A percentile compares a stretch with the other conserved stretches of the same genome.
phyloP scores from a whole-genome alignment of 2,113 vertebrate species.

The Pelusios castaneus region DNA sequence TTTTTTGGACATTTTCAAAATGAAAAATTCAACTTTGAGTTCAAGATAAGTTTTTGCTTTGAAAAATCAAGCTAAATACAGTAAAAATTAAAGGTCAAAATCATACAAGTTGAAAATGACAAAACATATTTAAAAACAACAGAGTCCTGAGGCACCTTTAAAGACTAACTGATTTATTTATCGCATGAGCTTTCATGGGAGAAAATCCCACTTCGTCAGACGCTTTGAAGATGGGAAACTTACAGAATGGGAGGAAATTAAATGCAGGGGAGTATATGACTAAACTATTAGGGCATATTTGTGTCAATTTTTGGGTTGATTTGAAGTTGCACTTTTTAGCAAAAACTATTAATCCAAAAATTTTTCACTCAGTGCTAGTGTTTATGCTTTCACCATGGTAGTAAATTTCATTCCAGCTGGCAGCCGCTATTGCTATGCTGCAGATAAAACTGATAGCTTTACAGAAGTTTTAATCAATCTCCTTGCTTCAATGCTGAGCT shows the following conservation, averaged over 20 bases:
- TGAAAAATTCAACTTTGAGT: not conserved
- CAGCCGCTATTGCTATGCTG: constrained; percentile 10
- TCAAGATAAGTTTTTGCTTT: not conserved
- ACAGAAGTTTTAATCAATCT: constrained; percentile 22
- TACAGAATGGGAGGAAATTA: too few species aligned
- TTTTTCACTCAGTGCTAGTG: not conserved
- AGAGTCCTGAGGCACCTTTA: too few species aligned
- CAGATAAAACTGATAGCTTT: constrained; percentile 25
- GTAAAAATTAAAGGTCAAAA: not conserved
- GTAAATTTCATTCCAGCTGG: constrained; percentile 23
- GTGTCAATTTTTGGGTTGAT: not conserved
- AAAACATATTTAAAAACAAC: not conserved
- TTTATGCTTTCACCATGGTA: not conserved
- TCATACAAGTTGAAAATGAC: not conserved
- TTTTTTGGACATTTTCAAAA: not conserved
- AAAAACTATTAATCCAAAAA: not conserved
- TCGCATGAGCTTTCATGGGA: too few species aligned
- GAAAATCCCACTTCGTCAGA: too few species aligned
- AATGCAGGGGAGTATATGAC: too few species aligned
- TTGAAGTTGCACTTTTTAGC: not conserved
- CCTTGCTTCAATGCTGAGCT: constrained; percentile 38
- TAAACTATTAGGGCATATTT: not conserved
- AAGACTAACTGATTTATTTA: too few species aligned
- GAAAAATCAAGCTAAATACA: not conserved
- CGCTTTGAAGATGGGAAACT: too few species aligned